Conservation (phyloP, 1,140 invertebrate genomes). For the Drosophila kikkawai region DNA sequence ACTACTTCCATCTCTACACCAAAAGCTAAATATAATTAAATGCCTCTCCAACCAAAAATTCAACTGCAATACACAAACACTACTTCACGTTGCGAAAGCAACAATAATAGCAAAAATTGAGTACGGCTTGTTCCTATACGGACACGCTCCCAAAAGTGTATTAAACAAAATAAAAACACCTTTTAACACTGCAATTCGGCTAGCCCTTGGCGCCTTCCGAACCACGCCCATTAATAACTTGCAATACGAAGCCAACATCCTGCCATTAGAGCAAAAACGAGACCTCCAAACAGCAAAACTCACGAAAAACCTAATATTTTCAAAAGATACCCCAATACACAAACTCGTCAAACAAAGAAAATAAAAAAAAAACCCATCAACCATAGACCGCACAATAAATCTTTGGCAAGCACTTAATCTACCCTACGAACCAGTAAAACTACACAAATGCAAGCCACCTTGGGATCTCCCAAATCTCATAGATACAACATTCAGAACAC, state of each 20-base stretch:
- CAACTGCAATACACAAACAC: too few relatives aligned
- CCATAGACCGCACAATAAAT: constrained; percentile 1
- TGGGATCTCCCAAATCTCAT: constrained; percentile 12
- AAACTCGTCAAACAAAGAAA: not conserved
- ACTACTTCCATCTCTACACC: constrained; percentile 2
- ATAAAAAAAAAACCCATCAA: not conserved
- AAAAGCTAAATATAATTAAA: constrained; percentile 1
- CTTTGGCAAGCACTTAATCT: not conserved
- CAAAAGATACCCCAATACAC: not conserved
- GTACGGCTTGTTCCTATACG: constrained; percentile 5
- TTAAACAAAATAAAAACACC: constrained; percentile 17
- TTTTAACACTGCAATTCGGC: not conserved
- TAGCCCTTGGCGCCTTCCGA: constrained; percentile 2
- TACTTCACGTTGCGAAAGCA: not conserved
- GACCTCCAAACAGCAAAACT: constrained; percentile 8
- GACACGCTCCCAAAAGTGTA: not conserved
- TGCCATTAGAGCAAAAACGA: not conserved
- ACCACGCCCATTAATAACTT: constrained; percentile 6
- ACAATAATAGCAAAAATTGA: not conserved
- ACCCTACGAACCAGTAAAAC: constrained; percentile 10
- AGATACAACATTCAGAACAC: not conserved
- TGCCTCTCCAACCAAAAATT: not conserved
- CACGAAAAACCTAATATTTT: not conserved
- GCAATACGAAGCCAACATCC: constrained; percentile 8
- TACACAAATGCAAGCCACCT: constrained; percentile 6